Evolutionary conservation across 2,797 vertebrate species (phyloP), one percentile per base, ranked within the genome.

Genomic region (Gambelia wislizenii): DNA sequence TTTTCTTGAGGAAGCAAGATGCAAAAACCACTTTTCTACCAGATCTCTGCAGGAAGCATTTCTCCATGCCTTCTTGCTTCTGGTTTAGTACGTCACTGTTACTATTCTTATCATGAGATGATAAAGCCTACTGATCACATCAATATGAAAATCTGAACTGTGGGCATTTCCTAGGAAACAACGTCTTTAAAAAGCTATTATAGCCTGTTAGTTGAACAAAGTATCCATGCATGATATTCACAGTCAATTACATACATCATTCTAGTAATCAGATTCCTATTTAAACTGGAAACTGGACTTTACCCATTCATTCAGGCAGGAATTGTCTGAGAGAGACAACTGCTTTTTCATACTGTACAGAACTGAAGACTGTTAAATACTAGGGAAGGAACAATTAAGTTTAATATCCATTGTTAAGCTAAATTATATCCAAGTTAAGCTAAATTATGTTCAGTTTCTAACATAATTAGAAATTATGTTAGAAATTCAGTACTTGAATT

Each of bases 11-110:
- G n/a, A n/a, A 56, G 36, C 39, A 18, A 36, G 36, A 22, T n/a
- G 47, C 84, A 75, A 89, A 95, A 93, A 87, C n/a, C 79, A 12
- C 9, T 44, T 2, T 44, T n/a, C 72, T 25, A 49, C 5, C 39
- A 47, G 30, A 47, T 44, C 39, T n/a, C 54, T n/a, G 30, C 20
- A 20, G 44, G 12, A 42, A 77, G 8, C 49, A 12, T 39, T 64
- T 49, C 42, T 67, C 6, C 33, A 25, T 33, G 33, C 44, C 14
- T 69, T 14, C 33, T 22, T 54, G 42, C 75, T 44, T 64, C 10
- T 49, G 33, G 83, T 74, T 64, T n/a, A 77, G 30, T 7, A 47
- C 64, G 36, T 67, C 59, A 30, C 27, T 2, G 4, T 33, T 70
- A 52, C 13, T n/a, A 27, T 12, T 22, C 33, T 52, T 61, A 69